Evolutionary conservation across 92 coral and sea anemone species (phyloP).

Genomic region (Blastomussa wellsi): DNA sequence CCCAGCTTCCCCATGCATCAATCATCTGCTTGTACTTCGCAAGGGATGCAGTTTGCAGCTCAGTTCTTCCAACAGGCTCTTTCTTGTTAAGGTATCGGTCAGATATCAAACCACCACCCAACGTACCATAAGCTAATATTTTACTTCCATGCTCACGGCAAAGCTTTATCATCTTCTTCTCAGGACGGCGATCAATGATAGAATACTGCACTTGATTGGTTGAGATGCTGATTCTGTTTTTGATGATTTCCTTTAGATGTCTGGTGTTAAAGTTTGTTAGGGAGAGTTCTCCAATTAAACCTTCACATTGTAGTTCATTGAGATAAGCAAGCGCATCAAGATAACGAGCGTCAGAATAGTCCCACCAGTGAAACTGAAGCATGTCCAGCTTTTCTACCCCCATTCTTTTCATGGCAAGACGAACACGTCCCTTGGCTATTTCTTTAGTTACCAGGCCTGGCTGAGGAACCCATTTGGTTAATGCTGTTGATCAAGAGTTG

Average conservation of each 20-base stretch:
- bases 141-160: constrained; percentile 70
- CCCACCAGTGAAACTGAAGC: constrained; percentile 97
- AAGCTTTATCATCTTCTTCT: constrained; percentile 68
- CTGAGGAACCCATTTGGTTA: constrained; percentile 89
- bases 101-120: constrained; percentile 82
- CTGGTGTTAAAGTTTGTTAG: constrained; percentile 80
- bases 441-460: constrained; percentile 67
- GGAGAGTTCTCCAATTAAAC: constrained; percentile 72
- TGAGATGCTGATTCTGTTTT: constrained; percentile 67
- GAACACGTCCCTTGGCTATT: constrained; percentile 57
- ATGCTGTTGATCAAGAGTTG: constrained; percentile 41
- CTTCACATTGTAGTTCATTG: constrained; percentile 65
- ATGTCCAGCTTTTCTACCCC: constrained; percentile 81
- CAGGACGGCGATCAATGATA: constrained; percentile 79
- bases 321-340: constrained; percentile 80
- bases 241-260: constrained; percentile 63
- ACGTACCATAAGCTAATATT: constrained; percentile 73
- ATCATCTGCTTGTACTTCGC: constrained; percentile 81
- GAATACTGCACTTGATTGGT: constrained; percentile 88
- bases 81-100: constrained; percentile 57
- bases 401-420: constrained; percentile 79
- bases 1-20: constrained; percentile 94
- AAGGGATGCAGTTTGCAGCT: constrained; percentile 79
- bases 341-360: constrained; percentile 77
- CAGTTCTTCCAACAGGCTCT: constrained; percentile 60